Conservation (phyloP, 2,797 vertebrate species). For the Steatocranus sp. region DNA sequence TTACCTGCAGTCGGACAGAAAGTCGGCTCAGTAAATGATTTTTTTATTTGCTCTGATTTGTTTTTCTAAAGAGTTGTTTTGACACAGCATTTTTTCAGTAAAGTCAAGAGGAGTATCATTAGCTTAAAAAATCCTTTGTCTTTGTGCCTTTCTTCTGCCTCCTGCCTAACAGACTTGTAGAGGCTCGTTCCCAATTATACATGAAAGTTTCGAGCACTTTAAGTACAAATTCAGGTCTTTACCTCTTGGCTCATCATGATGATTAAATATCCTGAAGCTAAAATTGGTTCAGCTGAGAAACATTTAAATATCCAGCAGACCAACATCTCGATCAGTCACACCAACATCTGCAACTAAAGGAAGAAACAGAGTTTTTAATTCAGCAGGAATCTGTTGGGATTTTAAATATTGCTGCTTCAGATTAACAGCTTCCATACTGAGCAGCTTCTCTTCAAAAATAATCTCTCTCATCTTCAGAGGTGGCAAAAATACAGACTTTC, state of each 20-base stretch:
- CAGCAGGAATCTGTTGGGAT: background rate
- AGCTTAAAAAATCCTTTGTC: background rate
- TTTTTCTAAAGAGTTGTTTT: background rate
- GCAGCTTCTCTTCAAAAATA: background rate
- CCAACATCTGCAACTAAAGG: background rate
- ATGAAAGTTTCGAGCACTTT: rapidly evolving
- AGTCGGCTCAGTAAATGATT: background rate
- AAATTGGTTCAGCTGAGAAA: background rate
- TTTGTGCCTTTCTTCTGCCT: background rate
- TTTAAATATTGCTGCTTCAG: background rate
- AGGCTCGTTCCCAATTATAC: background rate
- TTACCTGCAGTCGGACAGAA: background rate
- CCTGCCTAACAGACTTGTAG: rapidly evolving
- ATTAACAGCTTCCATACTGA: rapidly evolving
- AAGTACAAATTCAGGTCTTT: background rate
- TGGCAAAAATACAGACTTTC: rapidly evolving
- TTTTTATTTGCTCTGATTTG: background rate
- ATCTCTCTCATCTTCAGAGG: background rate
- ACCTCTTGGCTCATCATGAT: rapidly evolving
- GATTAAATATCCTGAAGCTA: background rate
- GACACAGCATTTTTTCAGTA: background rate
- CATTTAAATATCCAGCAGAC: background rate
- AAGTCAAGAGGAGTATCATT: rapidly evolving
- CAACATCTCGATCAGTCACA: background rate
- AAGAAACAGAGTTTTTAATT: rapidly evolving